Evolutionary conservation across 2,888 invertebrate genomes (phyloP).

Genomic region (Chrysopilus asiliformis): DNA sequence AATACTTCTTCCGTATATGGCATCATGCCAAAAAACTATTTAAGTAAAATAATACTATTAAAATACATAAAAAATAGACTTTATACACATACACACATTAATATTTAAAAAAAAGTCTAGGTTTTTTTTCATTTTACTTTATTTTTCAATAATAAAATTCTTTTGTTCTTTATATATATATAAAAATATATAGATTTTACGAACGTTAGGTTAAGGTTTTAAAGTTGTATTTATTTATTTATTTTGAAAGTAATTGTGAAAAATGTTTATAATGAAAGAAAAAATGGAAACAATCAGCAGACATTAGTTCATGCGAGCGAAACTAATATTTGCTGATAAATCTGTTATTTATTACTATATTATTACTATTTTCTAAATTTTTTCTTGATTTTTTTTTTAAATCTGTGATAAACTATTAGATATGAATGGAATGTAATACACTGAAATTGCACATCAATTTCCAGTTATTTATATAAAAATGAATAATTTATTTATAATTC

Average conservation of each 20-base stretch:
- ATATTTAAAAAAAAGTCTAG: neutral
- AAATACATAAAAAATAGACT: neutral
- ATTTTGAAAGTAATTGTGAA: conserved; percentile 1
- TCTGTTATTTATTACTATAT: conserved; percentile 1
- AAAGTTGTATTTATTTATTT: conserved; percentile 4
- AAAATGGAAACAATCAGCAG: conserved; percentile 3
- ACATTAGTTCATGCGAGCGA: conserved; percentile 10
- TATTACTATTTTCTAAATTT: conserved; percentile 5
- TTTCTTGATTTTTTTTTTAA: conserved; percentile 11
- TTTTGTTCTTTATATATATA: neutral
- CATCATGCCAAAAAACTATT: conserved; percentile 72
- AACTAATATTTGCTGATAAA: too few species aligned
- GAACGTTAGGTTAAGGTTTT: conserved; percentile 1
- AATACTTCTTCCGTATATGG: conserved; percentile 94
- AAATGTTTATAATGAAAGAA: conserved; percentile 3
- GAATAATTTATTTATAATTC: too few species aligned
- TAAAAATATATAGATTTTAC: too few species aligned
- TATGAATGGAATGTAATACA: too few species aligned
- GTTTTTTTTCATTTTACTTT: conserved; percentile 1
- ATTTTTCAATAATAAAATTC: neutral
- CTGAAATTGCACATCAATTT: too few species aligned
- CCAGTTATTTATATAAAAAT: too few species aligned
- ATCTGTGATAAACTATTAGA: conserved; percentile 15
- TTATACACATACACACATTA: conserved; percentile 1
- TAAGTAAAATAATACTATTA: conserved; percentile 35